Evolutionary conservation across 2,888 invertebrate genomes (phyloP).

Genomic region (Cataglyphis livida): DNA sequence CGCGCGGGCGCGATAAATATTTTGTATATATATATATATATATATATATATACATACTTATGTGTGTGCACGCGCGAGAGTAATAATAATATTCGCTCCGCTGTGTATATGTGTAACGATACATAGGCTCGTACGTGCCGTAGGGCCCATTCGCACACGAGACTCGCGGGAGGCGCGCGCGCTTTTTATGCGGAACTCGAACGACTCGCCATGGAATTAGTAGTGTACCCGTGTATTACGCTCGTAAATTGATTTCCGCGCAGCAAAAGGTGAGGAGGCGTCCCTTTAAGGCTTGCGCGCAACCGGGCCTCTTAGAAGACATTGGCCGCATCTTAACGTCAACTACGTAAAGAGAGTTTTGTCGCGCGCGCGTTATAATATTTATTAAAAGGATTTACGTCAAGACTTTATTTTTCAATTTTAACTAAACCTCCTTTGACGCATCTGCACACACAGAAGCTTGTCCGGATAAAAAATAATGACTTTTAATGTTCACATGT

Average conservation of each 20-base stretch:
- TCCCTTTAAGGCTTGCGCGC: slow-evolving; percentile 57
- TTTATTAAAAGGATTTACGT: neutral
- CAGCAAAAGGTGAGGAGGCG: slow-evolving; percentile 69
- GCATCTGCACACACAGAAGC: neutral
- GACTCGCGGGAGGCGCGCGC: slow-evolving; percentile 34
- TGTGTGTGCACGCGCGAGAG: neutral
- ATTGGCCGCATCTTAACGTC: slow-evolving; percentile 43
- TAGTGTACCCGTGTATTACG: slow-evolving; percentile 78
- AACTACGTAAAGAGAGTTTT: neutral
- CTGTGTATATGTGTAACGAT: slow-evolving; percentile 1
- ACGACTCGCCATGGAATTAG: slow-evolving; percentile 73
- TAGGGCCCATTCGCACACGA: slow-evolving; percentile 59
- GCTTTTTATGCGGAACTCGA: slow-evolving; percentile 72
- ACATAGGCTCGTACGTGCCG: slow-evolving; percentile 15
- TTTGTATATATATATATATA: neutral
- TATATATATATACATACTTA: neutral
- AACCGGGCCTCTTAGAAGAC: slow-evolving; percentile 37
- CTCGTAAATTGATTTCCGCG: slow-evolving; percentile 79
- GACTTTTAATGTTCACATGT: neutral
- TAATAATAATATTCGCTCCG: slow-evolving; percentile 5
- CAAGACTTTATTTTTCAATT: neutral
- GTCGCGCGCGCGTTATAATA: neutral
- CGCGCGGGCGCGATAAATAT: neutral
- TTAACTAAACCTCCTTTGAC: neutral
- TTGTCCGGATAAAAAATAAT: neutral